Base-by-base conservation (phyloP, 2,113 vertebrate genomes). In the Dicerorhinus sumatrensis region DNA sequence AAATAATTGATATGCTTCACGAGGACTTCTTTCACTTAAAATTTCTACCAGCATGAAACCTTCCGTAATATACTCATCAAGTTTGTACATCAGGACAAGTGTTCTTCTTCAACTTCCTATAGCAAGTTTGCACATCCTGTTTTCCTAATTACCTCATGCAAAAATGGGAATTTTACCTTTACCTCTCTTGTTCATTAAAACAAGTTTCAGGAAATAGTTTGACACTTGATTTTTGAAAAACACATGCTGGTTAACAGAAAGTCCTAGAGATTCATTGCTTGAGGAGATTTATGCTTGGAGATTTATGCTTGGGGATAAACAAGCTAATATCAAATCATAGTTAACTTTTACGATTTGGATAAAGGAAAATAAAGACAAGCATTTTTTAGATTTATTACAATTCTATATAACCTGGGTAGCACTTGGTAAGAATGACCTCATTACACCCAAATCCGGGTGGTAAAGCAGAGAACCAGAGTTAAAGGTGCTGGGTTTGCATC, bases 71-170 rank as follows among this genome's bases (percentile, higher is more conserved):
- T 76, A 86, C 85, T 89, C 92, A 96, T 96, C 94, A 97, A 89
- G 63, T 62, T 85, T 98, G 92, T 2, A 17, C 48, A 88, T 97
- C 94, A 67, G 83, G 20, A 51, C 95, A 94, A 98, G 96, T 9
- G 20, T 76, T 94, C 94, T 97, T 95, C 95, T 98, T 98, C 97
- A 97, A 97, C 98, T 98, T 98, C 95, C 97, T 96, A 91, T 48
- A 97, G 97, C 89, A 80, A 97, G 93, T 92, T 97, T 77, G 17
- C 97, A 98, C 96, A 99, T 98, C 98, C 98, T 98, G 97, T 98
- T 99, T 99, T 99, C 98, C 97, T 96, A 97, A 4, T 9, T 95
- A 98, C 95, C 96, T 98, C 94, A 95, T 95, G 89, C 94, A 83
- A 7, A 6, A 89, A 96, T 79, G 60, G 65, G 65, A 97, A 76